phyloP scores from a whole-genome alignment of 2,888 invertebrate species.

The Neuroscelio doddi region DNA sequence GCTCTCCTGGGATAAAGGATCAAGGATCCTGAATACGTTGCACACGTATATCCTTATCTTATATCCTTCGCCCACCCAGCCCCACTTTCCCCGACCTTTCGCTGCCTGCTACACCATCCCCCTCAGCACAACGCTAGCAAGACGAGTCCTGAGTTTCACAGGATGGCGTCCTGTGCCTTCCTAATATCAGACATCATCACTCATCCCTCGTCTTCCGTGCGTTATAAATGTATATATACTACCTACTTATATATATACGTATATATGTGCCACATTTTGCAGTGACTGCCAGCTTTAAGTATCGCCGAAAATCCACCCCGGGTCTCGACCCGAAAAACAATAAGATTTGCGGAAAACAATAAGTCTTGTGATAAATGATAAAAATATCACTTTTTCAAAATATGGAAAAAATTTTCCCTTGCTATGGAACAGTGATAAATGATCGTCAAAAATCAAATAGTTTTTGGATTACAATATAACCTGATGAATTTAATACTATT shows the following conservation, averaged over 20 bases:
- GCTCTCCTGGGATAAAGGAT: constrained; percentile 64
- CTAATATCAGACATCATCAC: constrained; percentile 68
- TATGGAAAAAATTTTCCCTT: no score
- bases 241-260: constrained; percentile 21
- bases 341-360: constrained; percentile 25
- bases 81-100: constrained; percentile 34
- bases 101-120: constrained; percentile 43
- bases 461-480: no score
- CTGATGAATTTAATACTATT: constrained; percentile 4
- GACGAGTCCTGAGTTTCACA: constrained; percentile 51
- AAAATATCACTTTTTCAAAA: no score
- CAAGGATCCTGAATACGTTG: constrained; percentile 61
- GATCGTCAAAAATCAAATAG: no score
- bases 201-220: constrained; percentile 55
- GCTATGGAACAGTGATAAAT: no score
- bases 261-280: constrained; percentile 22
- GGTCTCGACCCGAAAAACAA: constrained; percentile 25
- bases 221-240: constrained; percentile 46
- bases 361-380: constrained; percentile 37
- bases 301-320: constrained; percentile 35
- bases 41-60: constrained; percentile 64
- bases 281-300: constrained; percentile 21
- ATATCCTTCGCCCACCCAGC: constrained; percentile 52
- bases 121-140: constrained; percentile 40
- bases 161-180: constrained; percentile 57